Percentiles rank a stretch among this genome's conserved stretches.
Evolutionary conservation across 2,888 invertebrate genomes (phyloP).

Genomic region (Sisyra nigra): DNA sequence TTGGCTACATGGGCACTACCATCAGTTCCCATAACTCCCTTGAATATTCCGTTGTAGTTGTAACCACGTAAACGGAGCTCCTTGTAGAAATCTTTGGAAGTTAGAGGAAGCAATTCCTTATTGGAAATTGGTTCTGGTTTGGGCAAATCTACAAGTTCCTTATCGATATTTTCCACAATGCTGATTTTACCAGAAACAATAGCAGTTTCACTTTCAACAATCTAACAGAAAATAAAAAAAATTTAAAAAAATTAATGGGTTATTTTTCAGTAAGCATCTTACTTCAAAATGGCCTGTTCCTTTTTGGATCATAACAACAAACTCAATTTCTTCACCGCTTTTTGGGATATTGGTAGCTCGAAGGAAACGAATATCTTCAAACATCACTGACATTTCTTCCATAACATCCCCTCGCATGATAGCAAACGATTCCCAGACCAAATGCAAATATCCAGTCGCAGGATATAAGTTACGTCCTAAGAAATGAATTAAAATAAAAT

Average conservation of each 20-base stretch:
- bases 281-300: constrained; percentile 27
- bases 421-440: constrained; percentile 37
- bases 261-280: constrained; percentile 16
- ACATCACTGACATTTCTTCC: constrained; percentile 34
- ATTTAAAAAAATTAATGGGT: not conserved
- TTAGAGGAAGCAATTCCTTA: constrained; percentile 31
- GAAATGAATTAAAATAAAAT: constrained; percentile 7
- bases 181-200: constrained; percentile 55
- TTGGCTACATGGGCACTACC: constrained; percentile 18
- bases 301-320: constrained; percentile 25
- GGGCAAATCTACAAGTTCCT: constrained; percentile 33
- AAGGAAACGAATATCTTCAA: constrained; percentile 41
- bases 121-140: constrained; percentile 22
- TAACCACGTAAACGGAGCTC: constrained; percentile 56
- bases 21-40: constrained; percentile 19
- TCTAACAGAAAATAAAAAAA: constrained; percentile 24
- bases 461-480: constrained; percentile 34
- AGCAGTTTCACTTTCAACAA: constrained; percentile 49
- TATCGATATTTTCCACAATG: constrained; percentile 36
- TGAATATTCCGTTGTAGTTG: constrained; percentile 25
- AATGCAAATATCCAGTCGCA: constrained; percentile 37
- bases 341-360: constrained; percentile 36
- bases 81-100: constrained; percentile 49
- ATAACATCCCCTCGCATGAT: constrained; percentile 23
- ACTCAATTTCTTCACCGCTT: constrained; percentile 20